Evolutionary conservation across 2,113 vertebrate genomes (phyloP).

Genomic region (Ginglymostoma cirratum): DNA sequence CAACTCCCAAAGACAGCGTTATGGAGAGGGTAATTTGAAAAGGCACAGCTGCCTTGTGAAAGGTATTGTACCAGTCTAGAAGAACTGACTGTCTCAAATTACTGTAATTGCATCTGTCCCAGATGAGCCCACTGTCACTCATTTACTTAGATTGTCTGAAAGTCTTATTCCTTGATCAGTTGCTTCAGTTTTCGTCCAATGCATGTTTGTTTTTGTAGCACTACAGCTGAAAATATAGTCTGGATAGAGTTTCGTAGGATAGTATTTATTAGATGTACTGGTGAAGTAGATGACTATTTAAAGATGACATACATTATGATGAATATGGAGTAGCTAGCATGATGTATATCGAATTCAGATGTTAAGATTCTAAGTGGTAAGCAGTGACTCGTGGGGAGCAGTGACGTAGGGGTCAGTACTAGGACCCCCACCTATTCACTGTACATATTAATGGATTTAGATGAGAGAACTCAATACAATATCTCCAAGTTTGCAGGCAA

Average conservation of each 20-base stretch:
- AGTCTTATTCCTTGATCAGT: not conserved
- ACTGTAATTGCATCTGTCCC: conserved; percentile 31
- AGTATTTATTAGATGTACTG: not conserved
- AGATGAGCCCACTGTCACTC: conserved; percentile 29
- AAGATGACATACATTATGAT: not conserved
- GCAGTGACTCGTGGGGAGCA: too few relatives aligned
- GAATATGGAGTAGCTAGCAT: not conserved
- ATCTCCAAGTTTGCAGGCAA: too few relatives aligned
- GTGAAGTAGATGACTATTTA: not conserved
- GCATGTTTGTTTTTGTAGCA: conserved; percentile 6
- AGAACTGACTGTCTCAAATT: conserved; percentile 35
- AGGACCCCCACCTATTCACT: too few relatives aligned
- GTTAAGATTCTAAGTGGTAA: not conserved
- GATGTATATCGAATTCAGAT: not conserved
- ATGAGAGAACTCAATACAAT: too few relatives aligned
- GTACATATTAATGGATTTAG: too few relatives aligned
- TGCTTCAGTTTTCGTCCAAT: not conserved
- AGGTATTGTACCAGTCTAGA: conserved; percentile 25
- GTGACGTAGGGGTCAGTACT: too few relatives aligned
- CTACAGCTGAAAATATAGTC: not conserved
- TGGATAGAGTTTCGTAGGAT: not conserved
- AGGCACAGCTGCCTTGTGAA: conserved; percentile 37
- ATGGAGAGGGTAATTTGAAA: conserved; percentile 36
- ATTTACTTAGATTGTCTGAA: not conserved
- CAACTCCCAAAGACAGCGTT: not conserved